These are phyloP conservation scores for Drosophila yakuba DNA, from an alignment of 1,140 invertebrate species.

Conservation along the genomic window DNA sequence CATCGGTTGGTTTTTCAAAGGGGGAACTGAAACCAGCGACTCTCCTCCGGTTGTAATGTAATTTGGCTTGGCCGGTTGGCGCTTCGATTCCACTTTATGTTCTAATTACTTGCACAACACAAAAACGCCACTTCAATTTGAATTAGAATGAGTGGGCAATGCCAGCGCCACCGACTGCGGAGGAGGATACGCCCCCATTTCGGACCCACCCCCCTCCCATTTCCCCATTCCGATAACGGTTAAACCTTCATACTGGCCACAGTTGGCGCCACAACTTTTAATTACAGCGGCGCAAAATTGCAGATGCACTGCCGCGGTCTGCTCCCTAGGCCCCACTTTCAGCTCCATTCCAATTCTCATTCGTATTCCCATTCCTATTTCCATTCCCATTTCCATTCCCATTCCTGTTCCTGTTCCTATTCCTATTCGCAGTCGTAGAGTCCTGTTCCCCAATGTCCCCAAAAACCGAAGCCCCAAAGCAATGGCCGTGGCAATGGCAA, in stretches of 20 bases:
- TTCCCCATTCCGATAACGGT: slow-evolving; percentile 8
- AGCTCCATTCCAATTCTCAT: slow-evolving; percentile 16
- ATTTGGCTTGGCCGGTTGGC: slow-evolving; percentile 52
- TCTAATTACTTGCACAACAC: slow-evolving; percentile 81
- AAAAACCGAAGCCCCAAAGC: slow-evolving; percentile 3
- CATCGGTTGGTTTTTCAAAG: slow-evolving; percentile 32
- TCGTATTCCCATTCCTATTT: background rate
- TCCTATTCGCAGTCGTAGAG: background rate
- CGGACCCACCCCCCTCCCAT: too few relatives aligned
- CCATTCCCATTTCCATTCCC: too few relatives aligned
- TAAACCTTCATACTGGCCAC: slow-evolving; percentile 53
- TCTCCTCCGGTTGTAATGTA: slow-evolving; percentile 48
- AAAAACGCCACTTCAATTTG: slow-evolving; percentile 80
- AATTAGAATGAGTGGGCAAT: slow-evolving; percentile 71
- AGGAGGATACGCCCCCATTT: background rate
- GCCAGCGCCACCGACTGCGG: slow-evolving; percentile 11
- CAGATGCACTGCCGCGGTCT: slow-evolving; percentile 41
- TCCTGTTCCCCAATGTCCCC: slow-evolving; percentile 1
- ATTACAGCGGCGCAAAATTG: slow-evolving; percentile 77
- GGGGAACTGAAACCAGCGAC: slow-evolving; percentile 8
- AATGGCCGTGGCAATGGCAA: slow-evolving; percentile 28
- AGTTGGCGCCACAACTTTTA: slow-evolving; percentile 80
- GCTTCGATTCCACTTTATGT: slow-evolving; percentile 77
- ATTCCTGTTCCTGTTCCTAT: slow-evolving; percentile 7
- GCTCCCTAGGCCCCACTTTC: slow-evolving; percentile 35